These are phyloP conservation scores for Ariolimax columbianus DNA, from an alignment of 2,888 invertebrate species.

Conservation along the genomic window DNA sequence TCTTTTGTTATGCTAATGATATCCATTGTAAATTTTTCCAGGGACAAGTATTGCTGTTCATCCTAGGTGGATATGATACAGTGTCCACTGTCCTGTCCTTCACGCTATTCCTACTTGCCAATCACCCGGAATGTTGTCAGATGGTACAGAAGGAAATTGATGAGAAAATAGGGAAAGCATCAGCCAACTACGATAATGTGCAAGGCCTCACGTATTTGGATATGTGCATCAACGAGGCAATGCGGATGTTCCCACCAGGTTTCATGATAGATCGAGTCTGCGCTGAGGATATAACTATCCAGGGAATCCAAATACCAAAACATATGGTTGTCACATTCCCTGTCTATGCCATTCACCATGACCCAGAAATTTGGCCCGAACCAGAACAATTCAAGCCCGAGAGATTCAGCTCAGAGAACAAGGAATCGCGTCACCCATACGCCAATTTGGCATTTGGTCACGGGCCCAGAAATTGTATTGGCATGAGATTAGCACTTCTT, in stretches of 20 bases:
- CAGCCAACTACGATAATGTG: slow-evolving; percentile 54
- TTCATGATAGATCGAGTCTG: slow-evolving; percentile 50
- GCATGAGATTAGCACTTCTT: slow-evolving; percentile 38
- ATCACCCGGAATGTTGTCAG: slow-evolving; percentile 26
- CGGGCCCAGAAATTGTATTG: slow-evolving; percentile 43
- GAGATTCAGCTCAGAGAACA: slow-evolving; percentile 46
- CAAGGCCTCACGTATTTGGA: slow-evolving; percentile 58
- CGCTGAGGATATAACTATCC: slow-evolving; percentile 48
- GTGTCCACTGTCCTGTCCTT: slow-evolving; percentile 34
- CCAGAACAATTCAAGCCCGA: slow-evolving; percentile 58
- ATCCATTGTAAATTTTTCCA: too few relatives aligned
- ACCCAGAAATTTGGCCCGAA: slow-evolving; percentile 53
- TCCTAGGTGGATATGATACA: slow-evolving; percentile 41
- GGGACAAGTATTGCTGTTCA: slow-evolving; percentile 34
- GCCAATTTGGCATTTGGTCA: slow-evolving; percentile 35
- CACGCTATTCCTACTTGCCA: slow-evolving; percentile 35
- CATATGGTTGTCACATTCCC: slow-evolving; percentile 53
- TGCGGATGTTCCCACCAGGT: slow-evolving; percentile 57
- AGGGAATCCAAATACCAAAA: slow-evolving; percentile 54
- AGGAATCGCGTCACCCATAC: slow-evolving; percentile 19
- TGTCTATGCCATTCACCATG: slow-evolving; percentile 56
- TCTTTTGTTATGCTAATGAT: too few relatives aligned
- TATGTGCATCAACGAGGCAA: slow-evolving; percentile 60
- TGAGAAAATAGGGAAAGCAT: slow-evolving; percentile 40
- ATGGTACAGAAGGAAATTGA: slow-evolving; percentile 55